Percentiles rank a stretch among this genome's conserved stretches.
These are phyloP conservation scores for Melopsittacus undulatus DNA, from an alignment of 2,797 vertebrate species.

Conservation along the genomic window DNA sequence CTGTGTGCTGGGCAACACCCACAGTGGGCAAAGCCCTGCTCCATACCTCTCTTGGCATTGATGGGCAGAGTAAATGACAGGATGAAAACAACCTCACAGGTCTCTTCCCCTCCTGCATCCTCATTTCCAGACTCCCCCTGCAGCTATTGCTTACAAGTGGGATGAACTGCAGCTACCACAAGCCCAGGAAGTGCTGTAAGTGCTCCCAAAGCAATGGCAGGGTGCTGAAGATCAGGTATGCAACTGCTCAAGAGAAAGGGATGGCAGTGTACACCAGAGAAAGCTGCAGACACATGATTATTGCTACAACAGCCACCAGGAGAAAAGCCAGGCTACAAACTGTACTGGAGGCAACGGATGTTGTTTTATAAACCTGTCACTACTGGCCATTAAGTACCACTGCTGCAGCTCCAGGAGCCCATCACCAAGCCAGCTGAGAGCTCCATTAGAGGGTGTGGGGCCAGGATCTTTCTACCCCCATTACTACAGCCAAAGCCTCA, in stretches of 20 bases:
- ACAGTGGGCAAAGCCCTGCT: neutral
- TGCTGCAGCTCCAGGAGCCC: neutral
- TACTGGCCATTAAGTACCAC: neutral
- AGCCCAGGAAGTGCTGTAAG: neutral
- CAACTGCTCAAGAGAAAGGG: neutral
- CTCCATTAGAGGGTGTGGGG: neutral
- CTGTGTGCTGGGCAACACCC: fast-evolving
- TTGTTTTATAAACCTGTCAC: neutral
- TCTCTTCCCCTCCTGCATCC: neutral
- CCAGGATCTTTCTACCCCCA: neutral
- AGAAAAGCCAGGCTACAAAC: neutral
- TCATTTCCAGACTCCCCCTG: neutral
- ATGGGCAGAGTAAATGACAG: neutral
- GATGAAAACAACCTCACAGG: neutral
- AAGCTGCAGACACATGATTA: neutral
- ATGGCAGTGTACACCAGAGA: neutral
- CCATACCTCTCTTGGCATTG: neutral
- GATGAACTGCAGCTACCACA: neutral
- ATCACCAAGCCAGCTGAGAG: neutral
- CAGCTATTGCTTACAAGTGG: neutral
- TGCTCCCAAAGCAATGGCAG: neutral
- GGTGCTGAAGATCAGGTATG: neutral
- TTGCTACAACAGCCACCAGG: neutral
- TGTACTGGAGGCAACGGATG: neutral
- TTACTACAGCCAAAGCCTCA: neutral